Conservation (phyloP, 2,113 vertebrate genomes). For the Stomatorhinus ivindoensis region DNA sequence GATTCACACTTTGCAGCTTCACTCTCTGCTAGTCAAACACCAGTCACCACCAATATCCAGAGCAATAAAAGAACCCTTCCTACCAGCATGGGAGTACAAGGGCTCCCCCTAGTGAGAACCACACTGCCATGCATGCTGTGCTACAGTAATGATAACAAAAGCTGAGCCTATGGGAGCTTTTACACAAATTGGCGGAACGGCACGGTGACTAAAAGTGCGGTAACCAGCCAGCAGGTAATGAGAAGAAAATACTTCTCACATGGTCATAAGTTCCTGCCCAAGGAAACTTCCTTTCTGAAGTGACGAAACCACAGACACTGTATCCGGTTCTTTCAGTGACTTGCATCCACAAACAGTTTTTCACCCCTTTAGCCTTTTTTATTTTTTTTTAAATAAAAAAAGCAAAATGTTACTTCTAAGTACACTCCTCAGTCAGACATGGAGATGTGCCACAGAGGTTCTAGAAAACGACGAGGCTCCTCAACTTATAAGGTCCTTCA, state of each 20-base stretch:
- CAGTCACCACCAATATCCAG: background rate
- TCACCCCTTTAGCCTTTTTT: background rate
- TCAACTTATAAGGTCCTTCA: background rate
- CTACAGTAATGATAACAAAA: background rate
- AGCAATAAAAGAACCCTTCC: background rate
- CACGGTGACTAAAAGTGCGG: background rate
- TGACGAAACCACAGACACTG: background rate
- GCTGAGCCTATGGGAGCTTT: background rate
- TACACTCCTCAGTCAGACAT: background rate
- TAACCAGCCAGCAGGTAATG: background rate
- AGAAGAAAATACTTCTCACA: background rate
- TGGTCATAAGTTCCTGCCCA: background rate
- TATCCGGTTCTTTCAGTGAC: background rate
- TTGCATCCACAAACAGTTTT: background rate
- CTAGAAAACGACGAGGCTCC: background rate
- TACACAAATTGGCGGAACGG: background rate
- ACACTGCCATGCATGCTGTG: background rate
- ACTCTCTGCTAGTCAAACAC: background rate
- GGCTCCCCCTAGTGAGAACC: background rate
- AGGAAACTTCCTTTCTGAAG: background rate
- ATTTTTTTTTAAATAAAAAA: too few species aligned
- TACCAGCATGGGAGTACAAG: background rate
- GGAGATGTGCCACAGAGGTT: background rate
- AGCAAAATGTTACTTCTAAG: too few species aligned
- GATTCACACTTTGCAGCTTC: background rate